Percentiles rank a stretch among this genome's conserved stretches.
These are phyloP conservation scores for Protobothrops flavoviridis DNA, from an alignment of 2,113 vertebrate genomes.

Conservation along the genomic window DNA sequence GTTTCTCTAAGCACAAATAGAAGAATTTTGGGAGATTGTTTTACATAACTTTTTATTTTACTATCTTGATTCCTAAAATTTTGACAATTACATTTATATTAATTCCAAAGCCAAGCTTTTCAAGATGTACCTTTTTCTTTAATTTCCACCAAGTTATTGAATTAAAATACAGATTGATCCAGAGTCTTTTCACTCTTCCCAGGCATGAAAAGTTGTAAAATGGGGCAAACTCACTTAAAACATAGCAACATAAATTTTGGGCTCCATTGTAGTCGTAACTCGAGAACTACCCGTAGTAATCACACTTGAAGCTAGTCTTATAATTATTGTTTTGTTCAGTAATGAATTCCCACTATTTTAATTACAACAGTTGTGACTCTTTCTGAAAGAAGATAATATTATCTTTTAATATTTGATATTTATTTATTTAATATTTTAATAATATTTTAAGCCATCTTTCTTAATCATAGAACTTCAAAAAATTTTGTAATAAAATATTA, in stretches of 20 bases:
- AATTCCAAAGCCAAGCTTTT: background rate
- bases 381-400: background rate
- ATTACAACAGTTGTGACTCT: background rate
- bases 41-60: background rate
- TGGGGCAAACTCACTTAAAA: no score
- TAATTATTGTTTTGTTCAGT: background rate
- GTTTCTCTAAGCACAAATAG: background rate
- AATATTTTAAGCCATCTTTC: background rate
- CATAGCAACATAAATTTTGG: no score
- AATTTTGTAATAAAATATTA: background rate
- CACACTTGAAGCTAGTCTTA: background rate
- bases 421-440: background rate
- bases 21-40: background rate
- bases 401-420: no score
- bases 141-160: background rate
- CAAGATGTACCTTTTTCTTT: background rate
- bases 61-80: constrained; percentile 3
- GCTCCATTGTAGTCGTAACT: no score
- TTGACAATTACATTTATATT: background rate
- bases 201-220: background rate
- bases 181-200: background rate
- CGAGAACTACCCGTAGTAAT: background rate
- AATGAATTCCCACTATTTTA: background rate
- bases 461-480: background rate
- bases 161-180: background rate